Conservation (phyloP, 2,888 invertebrate species). For the Epsilonema sp. region DNA sequence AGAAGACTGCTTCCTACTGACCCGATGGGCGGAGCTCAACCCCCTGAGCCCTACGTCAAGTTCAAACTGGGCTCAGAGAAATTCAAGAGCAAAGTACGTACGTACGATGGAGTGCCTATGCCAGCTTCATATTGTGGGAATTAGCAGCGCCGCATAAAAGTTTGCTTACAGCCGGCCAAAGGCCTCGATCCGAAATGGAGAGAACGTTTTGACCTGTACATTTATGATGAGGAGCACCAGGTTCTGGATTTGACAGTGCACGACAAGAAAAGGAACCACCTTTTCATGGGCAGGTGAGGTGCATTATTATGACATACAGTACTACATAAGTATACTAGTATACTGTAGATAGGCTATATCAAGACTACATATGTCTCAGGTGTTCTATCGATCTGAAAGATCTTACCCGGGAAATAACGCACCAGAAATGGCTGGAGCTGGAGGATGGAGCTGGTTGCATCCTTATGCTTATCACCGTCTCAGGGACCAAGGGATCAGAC, state of each 20-base stretch:
- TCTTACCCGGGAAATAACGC: slow-evolving; percentile 70
- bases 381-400: slow-evolving; percentile 61
- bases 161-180: slow-evolving; percentile 36
- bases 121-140: no score
- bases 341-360: no score
- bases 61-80: slow-evolving; percentile 92
- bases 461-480: slow-evolving; percentile 69
- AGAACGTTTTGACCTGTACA: slow-evolving; percentile 87
- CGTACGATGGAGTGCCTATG: no score
- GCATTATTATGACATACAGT: no score
- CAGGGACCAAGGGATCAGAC: slow-evolving; percentile 75
- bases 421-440: slow-evolving; percentile 64
- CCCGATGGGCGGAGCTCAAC: slow-evolving; percentile 41
- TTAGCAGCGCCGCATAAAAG: slow-evolving; percentile 19
- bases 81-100: slow-evolving; percentile 64
- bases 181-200: slow-evolving; percentile 73
- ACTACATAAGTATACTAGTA: no score
- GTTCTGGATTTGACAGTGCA: slow-evolving; percentile 72
- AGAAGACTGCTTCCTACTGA: slow-evolving; percentile 64
- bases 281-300: slow-evolving; percentile 6
- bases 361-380: slow-evolving; percentile 41
- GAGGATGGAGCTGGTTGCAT: slow-evolving; percentile 53
- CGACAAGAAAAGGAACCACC: slow-evolving; percentile 51
- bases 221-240: slow-evolving; percentile 81
- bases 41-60: slow-evolving; percentile 57